Percentiles rank a stretch among this genome's conserved stretches.
Conservation (phyloP, 2,888 invertebrate species). For the Cyclophora albipunctata region DNA sequence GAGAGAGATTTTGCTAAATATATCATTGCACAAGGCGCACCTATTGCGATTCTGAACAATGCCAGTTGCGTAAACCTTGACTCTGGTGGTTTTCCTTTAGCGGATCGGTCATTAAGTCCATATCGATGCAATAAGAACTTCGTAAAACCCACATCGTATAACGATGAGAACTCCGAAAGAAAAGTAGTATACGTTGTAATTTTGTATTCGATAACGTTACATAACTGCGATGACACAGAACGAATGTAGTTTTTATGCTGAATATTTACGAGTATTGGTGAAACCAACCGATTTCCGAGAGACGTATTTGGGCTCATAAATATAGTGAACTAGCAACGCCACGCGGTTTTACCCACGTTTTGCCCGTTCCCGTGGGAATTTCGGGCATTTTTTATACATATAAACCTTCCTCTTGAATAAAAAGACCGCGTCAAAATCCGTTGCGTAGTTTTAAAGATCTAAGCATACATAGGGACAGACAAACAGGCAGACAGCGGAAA, state of each 20-base stretch:
- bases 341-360: too few relatives aligned
- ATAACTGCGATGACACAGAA: constrained; percentile 24
- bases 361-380: too few relatives aligned
- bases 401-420: too few relatives aligned
- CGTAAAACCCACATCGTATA: neutral
- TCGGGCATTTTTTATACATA: too few relatives aligned
- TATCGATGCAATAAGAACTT: constrained; percentile 3
- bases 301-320: constrained; percentile 37
- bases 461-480: too few relatives aligned
- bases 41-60: constrained; percentile 45
- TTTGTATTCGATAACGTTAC: constrained; percentile 12
- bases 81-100: constrained; percentile 44
- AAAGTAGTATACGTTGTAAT: constrained; percentile 8
- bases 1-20: constrained; percentile 59
- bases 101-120: constrained; percentile 5
- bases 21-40: constrained; percentile 51
- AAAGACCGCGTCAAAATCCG: too few relatives aligned
- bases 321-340: constrained; percentile 19
- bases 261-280: constrained; percentile 44
- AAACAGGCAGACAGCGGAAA: too few relatives aligned
- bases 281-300: constrained; percentile 44
- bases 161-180: neutral
- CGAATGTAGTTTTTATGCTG: constrained; percentile 34
- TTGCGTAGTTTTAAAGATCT: too few relatives aligned
- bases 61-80: constrained; percentile 58